A percentile compares a stretch with the other conserved stretches of the same genome.
phyloP scores from a whole-genome alignment of 2,888 invertebrate species.

The Thymelicus sylvestris region DNA sequence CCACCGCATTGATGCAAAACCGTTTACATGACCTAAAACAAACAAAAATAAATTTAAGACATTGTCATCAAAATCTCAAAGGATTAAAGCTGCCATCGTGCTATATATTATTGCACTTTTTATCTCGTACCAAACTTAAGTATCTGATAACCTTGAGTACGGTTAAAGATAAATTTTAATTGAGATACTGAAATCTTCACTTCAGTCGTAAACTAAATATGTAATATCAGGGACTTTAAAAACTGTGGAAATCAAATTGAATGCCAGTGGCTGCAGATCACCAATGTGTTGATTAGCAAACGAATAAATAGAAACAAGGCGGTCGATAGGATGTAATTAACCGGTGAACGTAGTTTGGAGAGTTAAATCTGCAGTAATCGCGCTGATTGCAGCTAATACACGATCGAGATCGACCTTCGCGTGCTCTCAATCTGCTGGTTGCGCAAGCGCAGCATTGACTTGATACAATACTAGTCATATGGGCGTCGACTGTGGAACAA shows the following conservation, averaged over 20 bases:
- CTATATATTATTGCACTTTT: background rate
- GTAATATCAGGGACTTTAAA: background rate
- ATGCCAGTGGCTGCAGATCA: background rate
- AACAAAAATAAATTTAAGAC: conserved; percentile 13
- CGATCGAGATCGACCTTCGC: conserved; percentile 50
- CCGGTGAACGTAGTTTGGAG: conserved; percentile 44
- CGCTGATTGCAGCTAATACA: conserved; percentile 42
- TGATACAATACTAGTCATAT: conserved; percentile 32
- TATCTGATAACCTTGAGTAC: background rate
- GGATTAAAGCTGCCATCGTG: background rate
- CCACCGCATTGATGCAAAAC: conserved; percentile 28
- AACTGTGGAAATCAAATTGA: background rate
- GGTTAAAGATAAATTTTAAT: background rate
- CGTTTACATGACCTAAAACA: conserved; percentile 43
- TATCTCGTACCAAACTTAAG: background rate
- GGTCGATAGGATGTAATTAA: conserved; percentile 48
- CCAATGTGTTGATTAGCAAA: conserved; percentile 29
- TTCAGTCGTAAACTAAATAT: background rate
- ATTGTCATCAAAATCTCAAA: background rate
- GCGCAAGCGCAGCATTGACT: conserved; percentile 43
- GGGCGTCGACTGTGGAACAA: conserved; percentile 5
- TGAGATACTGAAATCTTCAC: background rate
- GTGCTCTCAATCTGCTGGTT: conserved; percentile 45
- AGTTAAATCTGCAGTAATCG: conserved; percentile 47
- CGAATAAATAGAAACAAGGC: conserved; percentile 34